These are phyloP conservation scores for Megastigmus dorsalis DNA, from an alignment of 2,888 invertebrate species.

Conservation along the genomic window DNA sequence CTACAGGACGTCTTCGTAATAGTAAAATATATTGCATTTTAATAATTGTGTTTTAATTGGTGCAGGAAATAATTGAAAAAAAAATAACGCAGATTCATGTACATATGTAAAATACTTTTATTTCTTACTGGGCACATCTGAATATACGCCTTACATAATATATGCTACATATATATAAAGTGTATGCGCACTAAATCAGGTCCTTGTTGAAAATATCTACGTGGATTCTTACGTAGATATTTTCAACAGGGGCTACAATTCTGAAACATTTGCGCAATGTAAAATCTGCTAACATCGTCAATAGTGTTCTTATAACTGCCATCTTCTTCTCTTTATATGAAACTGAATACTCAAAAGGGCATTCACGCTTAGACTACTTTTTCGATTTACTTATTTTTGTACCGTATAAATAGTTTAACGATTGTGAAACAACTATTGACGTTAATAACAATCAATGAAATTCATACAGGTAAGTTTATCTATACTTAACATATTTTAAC, in stretches of 20 bases:
- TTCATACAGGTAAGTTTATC: too few relatives aligned
- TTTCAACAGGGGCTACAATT: too few relatives aligned
- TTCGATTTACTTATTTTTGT: not conserved
- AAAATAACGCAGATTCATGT: too few relatives aligned
- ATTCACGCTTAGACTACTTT: not conserved
- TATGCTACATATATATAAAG: not conserved
- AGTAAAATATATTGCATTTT: too few relatives aligned
- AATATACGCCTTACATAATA: not conserved
- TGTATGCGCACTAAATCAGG: not conserved
- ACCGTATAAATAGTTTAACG: not conserved
- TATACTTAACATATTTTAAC: constrained; percentile 20
- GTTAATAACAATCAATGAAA: too few relatives aligned
- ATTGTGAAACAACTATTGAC: not conserved
- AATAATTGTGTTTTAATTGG: too few relatives aligned
- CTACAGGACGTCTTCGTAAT: too few relatives aligned
- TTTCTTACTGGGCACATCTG: not conserved
- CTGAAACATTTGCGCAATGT: not conserved
- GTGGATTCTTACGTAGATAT: too few relatives aligned
- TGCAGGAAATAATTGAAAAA: too few relatives aligned
- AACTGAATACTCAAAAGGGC: not conserved
- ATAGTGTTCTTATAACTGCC: not conserved
- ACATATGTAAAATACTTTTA: constrained; percentile 28
- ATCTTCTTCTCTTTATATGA: not conserved
- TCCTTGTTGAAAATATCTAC: too few relatives aligned
- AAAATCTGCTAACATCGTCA: not conserved